Percentiles rank a stretch among this genome's conserved stretches.
These are phyloP conservation scores for Drosophila sturtevanti DNA, from an alignment of 1,140 invertebrate genomes.

Conservation along the genomic window DNA sequence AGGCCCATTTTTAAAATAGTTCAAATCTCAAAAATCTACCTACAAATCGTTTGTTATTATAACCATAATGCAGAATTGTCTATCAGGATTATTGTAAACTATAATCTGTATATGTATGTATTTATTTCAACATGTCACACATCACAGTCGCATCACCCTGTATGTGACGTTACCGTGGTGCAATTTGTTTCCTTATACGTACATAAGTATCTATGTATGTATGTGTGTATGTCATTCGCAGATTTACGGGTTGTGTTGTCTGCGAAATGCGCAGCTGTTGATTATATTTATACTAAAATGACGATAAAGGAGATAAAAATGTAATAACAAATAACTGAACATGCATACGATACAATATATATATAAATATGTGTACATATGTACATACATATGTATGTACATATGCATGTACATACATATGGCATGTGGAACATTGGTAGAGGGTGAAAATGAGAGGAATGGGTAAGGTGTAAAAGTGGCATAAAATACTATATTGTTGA, in stretches of 20 bases:
- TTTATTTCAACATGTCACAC: background rate
- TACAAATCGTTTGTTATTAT: too few relatives aligned
- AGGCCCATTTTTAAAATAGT: too few relatives aligned
- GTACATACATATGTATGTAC: background rate
- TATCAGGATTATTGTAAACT: too few relatives aligned
- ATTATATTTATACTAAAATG: slow-evolving; percentile 32
- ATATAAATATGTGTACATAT: background rate
- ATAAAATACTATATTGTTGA: background rate
- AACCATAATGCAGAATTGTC: too few relatives aligned
- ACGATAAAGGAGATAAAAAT: slow-evolving; percentile 16
- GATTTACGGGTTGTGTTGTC: slow-evolving; percentile 21
- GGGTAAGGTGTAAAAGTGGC: background rate
- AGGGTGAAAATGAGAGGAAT: background rate
- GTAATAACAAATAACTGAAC: slow-evolving; percentile 20
- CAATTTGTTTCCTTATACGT: slow-evolving; percentile 54
- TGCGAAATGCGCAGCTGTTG: slow-evolving; percentile 68
- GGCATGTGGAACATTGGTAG: background rate
- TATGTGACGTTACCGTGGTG: slow-evolving; percentile 7
- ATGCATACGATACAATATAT: background rate
- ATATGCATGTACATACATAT: background rate
- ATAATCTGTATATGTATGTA: too few relatives aligned
- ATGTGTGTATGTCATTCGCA: slow-evolving; percentile 11
- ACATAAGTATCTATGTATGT: slow-evolving; percentile 17
- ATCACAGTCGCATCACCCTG: background rate
- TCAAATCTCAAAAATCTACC: too few relatives aligned